Evolutionary conservation across 1,140 invertebrate species (phyloP).

Genomic region (Calephelis virginiensis): DNA sequence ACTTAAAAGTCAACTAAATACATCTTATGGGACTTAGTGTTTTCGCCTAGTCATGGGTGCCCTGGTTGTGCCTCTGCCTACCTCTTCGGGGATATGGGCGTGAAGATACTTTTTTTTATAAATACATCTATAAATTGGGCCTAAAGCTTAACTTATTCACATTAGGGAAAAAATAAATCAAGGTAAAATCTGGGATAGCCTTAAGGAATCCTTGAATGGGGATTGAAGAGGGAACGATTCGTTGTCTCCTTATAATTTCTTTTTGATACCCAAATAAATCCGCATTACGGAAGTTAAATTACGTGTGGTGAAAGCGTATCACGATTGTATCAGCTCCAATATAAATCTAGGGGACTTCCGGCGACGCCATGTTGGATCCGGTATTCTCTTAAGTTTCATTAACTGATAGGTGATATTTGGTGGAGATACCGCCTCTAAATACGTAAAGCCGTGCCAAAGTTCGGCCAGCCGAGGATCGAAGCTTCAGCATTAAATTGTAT

Average conservation of each 20-base stretch:
- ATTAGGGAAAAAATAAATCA: conserved; percentile 11
- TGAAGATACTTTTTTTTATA: no score
- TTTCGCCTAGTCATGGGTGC: no score
- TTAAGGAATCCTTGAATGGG: conserved; percentile 12
- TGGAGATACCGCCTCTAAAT: conserved; percentile 46
- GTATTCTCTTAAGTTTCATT: conserved; percentile 69
- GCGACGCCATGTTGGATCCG: conserved; percentile 58
- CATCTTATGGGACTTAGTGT: no score
- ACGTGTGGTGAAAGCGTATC: conserved; percentile 59
- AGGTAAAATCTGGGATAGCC: conserved; percentile 15
- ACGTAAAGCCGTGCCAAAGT: conserved; percentile 41
- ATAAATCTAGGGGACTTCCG: conserved; percentile 54
- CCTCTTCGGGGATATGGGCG: no score
- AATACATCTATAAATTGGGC: conserved; percentile 1
- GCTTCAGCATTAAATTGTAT: neutral
- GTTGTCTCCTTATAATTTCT: conserved; percentile 59
- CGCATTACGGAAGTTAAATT: conserved; percentile 62
- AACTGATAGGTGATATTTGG: conserved; percentile 55
- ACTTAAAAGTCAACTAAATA: no score
- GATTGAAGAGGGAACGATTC: conserved; percentile 15
- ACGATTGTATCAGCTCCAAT: conserved; percentile 54
- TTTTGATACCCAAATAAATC: conserved; percentile 64
- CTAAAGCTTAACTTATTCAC: neutral
- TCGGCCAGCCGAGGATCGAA: conserved; percentile 4
- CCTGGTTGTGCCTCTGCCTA: no score